phyloP scores from a whole-genome alignment of 1,140 invertebrate genomes.

The Eumaeus atala region DNA sequence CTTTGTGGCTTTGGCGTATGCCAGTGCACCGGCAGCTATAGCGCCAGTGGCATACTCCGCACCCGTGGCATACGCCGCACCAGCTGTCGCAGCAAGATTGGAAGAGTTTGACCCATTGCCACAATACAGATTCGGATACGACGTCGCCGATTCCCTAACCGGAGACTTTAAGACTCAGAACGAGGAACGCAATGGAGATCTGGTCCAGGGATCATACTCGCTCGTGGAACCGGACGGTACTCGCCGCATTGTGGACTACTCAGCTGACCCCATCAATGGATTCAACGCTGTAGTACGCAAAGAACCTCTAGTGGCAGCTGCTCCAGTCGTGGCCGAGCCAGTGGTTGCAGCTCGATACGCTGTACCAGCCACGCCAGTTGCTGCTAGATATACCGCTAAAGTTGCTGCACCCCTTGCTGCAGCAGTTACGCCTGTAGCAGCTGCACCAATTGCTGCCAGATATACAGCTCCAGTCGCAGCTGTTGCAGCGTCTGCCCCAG shows the following conservation, averaged over 20 bases:
- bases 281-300: constrained; percentile 78
- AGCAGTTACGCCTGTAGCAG: constrained; percentile 18
- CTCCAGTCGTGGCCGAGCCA: constrained; percentile 42
- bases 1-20: constrained; percentile 47
- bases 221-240: constrained; percentile 76
- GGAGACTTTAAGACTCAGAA: constrained; percentile 78
- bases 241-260: constrained; percentile 73
- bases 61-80: constrained; percentile 44
- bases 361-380: constrained; percentile 18
- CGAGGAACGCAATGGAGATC: constrained; percentile 77
- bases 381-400: constrained; percentile 20
- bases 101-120: constrained; percentile 76
- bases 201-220: constrained; percentile 76
- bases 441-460: constrained; percentile 18
- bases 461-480: constrained; percentile 11
- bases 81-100: constrained; percentile 52
- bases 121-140: constrained; percentile 77
- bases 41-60: constrained; percentile 25
- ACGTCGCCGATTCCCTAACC: constrained; percentile 76
- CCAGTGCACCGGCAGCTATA: constrained; percentile 42
- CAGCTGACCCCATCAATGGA: constrained; percentile 76
- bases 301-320: constrained; percentile 48
- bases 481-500: constrained; percentile 2
- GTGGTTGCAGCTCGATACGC: constrained; percentile 27
- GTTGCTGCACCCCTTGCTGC: constrained; percentile 10